Percentiles rank a stretch among this genome's conserved stretches.
Evolutionary conservation across 2,888 invertebrate species (phyloP).

Genomic region (Rutpela maculata): DNA sequence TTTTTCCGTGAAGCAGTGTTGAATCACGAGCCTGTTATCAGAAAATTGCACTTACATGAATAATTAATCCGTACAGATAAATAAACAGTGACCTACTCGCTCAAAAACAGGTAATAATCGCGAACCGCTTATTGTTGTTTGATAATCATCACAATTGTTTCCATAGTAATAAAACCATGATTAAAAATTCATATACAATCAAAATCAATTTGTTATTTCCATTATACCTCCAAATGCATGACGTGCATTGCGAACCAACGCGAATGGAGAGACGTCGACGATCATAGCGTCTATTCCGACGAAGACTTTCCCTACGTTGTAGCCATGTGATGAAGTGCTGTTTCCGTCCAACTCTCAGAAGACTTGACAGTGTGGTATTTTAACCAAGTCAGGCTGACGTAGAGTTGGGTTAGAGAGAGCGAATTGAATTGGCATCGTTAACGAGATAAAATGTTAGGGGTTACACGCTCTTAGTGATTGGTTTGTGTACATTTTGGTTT

Average conservation of each 20-base stretch:
- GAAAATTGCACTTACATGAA: constrained; percentile 9
- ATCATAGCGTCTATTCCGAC: not conserved
- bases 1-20: not conserved
- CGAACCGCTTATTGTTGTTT: not conserved
- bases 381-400: constrained; percentile 45
- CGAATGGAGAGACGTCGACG: constrained; percentile 35
- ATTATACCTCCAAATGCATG: constrained; percentile 51
- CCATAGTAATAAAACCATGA: constrained; percentile 31
- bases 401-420: constrained; percentile 33
- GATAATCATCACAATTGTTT: constrained; percentile 31
- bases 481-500: constrained; percentile 17
- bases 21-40: not conserved
- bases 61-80: constrained; percentile 11
- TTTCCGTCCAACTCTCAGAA: constrained; percentile 46
- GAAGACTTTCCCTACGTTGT: not conserved
- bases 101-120: not conserved
- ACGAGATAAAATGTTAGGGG: constrained; percentile 67
- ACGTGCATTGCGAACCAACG: constrained; percentile 51
- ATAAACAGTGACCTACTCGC: not conserved
- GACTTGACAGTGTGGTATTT: constrained; percentile 51
- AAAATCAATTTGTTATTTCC: constrained; percentile 34
- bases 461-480: constrained; percentile 59
- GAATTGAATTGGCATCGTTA: constrained; percentile 63
- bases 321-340: constrained; percentile 10
- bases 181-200: constrained; percentile 39